These are phyloP conservation scores for Lycocerus yunnanus DNA, from an alignment of 2,888 invertebrate genomes.

Conservation along the genomic window DNA sequence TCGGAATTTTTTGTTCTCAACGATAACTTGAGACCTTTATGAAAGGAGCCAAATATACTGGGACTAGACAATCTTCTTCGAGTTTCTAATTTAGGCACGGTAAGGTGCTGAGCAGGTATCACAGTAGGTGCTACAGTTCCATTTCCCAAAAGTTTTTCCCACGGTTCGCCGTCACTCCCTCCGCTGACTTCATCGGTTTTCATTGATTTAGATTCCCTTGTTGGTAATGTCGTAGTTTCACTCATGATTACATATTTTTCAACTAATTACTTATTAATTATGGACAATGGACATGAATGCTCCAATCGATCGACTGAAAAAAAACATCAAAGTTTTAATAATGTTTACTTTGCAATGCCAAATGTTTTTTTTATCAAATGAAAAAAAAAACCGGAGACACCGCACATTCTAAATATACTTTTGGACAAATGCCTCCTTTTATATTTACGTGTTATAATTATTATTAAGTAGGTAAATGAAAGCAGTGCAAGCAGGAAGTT, in stretches of 20 bases:
- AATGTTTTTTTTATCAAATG: background rate
- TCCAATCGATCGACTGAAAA: background rate
- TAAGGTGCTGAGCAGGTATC: constrained; percentile 24
- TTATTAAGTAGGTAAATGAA: background rate
- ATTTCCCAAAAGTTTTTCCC: constrained; percentile 36
- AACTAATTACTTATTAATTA: background rate
- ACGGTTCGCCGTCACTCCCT: constrained; percentile 27
- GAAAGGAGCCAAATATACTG: background rate
- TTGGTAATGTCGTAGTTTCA: constrained; percentile 7
- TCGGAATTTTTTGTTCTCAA: background rate
- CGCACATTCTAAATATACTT: background rate
- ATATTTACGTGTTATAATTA: background rate
- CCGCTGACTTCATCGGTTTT: constrained; percentile 27
- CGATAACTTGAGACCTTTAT: background rate
- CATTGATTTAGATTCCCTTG: constrained; percentile 19
- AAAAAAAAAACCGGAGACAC: background rate
- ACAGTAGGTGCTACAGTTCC: constrained; percentile 21
- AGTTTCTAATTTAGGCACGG: constrained; percentile 32
- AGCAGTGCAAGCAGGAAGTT: background rate
- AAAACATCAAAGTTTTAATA: background rate
- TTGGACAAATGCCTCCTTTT: background rate
- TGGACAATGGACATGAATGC: background rate
- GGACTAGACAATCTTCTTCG: constrained; percentile 14
- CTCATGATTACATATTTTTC: background rate
- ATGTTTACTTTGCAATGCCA: background rate